Percentiles rank a stretch among this genome's conserved stretches.
phyloP scores from a whole-genome alignment of 2,797 vertebrate genomes.

The Bradypodion ventrale region DNA sequence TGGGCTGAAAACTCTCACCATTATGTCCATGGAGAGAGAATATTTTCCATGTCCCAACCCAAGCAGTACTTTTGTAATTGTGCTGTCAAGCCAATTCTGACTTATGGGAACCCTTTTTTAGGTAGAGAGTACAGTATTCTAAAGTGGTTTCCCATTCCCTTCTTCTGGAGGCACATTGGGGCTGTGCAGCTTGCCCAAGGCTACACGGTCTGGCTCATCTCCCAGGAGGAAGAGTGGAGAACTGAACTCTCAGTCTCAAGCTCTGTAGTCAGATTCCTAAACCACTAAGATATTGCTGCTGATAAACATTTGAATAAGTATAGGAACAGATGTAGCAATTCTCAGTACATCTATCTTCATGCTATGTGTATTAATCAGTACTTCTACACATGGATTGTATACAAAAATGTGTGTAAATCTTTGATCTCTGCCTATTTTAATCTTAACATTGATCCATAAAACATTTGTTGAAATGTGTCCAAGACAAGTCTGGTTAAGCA shows the following conservation, averaged over 20 bases:
- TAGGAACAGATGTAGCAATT: slow-evolving; percentile 26
- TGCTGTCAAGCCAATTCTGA: no score
- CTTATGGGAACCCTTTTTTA: no score
- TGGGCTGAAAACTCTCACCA: slow-evolving; percentile 43
- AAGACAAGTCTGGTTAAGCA: slow-evolving; percentile 46
- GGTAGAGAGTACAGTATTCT: no score
- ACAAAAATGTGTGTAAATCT: slow-evolving; percentile 47
- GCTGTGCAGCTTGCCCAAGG: no score
- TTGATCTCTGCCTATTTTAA: slow-evolving; percentile 53
- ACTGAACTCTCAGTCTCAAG: no score
- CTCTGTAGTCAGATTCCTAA: no score
- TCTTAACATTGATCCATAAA: slow-evolving; percentile 32
- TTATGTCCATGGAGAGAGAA: slow-evolving; percentile 9
- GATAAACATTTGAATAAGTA: slow-evolving; percentile 50
- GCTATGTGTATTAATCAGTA: slow-evolving; percentile 29
- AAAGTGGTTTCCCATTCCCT: no score
- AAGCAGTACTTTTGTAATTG: slow-evolving; percentile 27
- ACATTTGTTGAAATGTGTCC: slow-evolving; percentile 50
- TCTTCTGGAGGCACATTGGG: no score
- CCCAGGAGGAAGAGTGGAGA: no score
- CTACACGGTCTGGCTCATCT: no score
- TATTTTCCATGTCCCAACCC: neutral
- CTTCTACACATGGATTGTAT: slow-evolving; percentile 40
- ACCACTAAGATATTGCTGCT: no score
- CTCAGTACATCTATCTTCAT: slow-evolving; percentile 26